These are phyloP conservation scores for Lutraria rhynchaena DNA, from an alignment of 1,140 invertebrate genomes.

Conservation along the genomic window DNA sequence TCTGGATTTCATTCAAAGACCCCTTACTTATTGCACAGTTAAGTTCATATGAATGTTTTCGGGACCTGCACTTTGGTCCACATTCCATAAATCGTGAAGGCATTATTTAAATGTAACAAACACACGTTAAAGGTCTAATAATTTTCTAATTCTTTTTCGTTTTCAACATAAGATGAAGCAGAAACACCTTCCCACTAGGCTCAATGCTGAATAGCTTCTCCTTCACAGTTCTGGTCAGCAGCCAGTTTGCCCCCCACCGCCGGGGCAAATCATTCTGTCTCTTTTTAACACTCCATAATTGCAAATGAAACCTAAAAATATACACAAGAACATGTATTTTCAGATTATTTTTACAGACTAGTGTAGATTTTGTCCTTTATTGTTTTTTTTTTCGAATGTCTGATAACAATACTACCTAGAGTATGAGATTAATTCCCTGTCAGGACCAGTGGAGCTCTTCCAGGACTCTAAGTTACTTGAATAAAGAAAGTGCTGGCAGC, in stretches of 20 bases:
- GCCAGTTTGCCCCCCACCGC: constrained; percentile 63
- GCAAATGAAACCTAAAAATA: constrained; percentile 61
- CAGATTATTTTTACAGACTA: no score
- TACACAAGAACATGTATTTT: no score
- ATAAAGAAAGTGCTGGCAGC: no score
- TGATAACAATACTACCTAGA: constrained; percentile 15
- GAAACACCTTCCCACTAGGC: not conserved
- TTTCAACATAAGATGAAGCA: not conserved
- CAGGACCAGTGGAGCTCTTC: no score
- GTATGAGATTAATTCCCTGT: no score
- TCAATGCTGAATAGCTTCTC: not conserved
- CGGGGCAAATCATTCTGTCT: constrained; percentile 60
- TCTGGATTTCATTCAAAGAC: constrained; percentile 67
- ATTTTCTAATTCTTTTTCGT: not conserved
- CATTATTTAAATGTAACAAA: constrained; percentile 57
- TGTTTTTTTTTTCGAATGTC: no score
- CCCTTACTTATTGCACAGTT: constrained; percentile 86
- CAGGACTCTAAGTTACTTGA: no score
- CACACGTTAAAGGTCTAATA: no score
- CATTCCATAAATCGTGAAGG: constrained; percentile 73
- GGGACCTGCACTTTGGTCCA: constrained; percentile 85
- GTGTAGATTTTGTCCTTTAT: no score
- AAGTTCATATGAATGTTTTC: constrained; percentile 85
- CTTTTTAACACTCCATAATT: constrained; percentile 71
- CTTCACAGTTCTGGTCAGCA: constrained; percentile 57